Base-by-base conservation (phyloP, 2,797 vertebrate genomes). In the Mormyrops boulengeri region DNA sequence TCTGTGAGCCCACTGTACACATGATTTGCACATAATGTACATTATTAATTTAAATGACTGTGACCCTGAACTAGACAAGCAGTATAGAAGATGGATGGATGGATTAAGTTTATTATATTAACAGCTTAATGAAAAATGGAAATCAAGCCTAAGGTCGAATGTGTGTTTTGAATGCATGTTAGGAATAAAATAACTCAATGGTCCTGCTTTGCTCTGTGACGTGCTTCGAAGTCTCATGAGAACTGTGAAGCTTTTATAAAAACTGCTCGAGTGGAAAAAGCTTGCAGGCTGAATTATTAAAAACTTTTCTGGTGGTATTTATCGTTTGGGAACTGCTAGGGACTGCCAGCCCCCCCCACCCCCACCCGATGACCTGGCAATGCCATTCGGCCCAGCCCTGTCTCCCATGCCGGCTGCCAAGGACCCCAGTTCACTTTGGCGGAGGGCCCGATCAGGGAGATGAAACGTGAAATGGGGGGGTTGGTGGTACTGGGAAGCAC, bases 401-500 rank as follows among this genome's bases (percentile, higher is more conserved):
- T 85, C 22, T 85, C 84, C 4, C n/a, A 50, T 52, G 11, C 44
- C 44, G 14, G 19, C 84, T 52, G 47, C 49, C 3, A 22, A 52
- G 44, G 84, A 19, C 49, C 49, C 44, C 26, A 30, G 44, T 8
- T 85, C 47, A 85, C 9, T 49, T 50, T 85, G n/a, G 0, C n/a
- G 4, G 82, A 49, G 49, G 44, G 11, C 82, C 34, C 26, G 26
- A 30, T 30, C 26, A 30, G 26, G 26, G 26, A 30, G 26, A 30
- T 30, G 66, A 69, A 69, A 69, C 9, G 66, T 69, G 22, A 69
- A 69, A 69, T n/a, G 9, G 41, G 38, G 38, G 62, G 80, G 9
- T n/a, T 89, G 89, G 91, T 57, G 91, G 14, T 85, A 80, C 92
- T 92, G 91, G 92, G 91, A 91, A 89, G 77, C 47, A 52, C 57